Percentiles rank a stretch among this genome's conserved stretches.
Evolutionary conservation across 1,140 invertebrate species (phyloP).

Genomic region (Drosophila subpulchrella): DNA sequence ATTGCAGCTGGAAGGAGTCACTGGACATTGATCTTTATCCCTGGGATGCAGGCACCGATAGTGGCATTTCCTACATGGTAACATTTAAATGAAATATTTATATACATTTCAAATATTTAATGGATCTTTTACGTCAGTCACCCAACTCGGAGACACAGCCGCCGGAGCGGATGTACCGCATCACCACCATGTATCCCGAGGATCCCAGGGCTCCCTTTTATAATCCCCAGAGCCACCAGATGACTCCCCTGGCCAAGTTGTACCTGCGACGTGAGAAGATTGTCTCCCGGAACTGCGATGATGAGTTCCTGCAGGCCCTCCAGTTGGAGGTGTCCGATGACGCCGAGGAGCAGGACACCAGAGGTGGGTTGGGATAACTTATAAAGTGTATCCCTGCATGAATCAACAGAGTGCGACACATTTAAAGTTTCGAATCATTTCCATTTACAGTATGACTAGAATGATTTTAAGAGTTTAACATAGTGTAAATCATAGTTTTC

Average conservation of each 20-base stretch:
- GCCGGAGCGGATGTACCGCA: constrained; percentile 89
- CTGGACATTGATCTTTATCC: constrained; percentile 94
- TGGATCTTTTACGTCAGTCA: constrained; percentile 86
- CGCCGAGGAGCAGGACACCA: constrained; percentile 89
- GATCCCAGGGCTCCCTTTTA: constrained; percentile 97
- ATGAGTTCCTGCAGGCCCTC: constrained; percentile 87
- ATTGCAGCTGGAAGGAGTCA: constrained; percentile 94
- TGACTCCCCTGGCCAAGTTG: constrained; percentile 92
- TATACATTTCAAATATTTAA: background rate
- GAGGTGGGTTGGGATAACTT: constrained; percentile 86
- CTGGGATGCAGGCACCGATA: constrained; percentile 97
- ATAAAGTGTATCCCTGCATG: background rate
- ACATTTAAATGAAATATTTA: constrained; percentile 31
- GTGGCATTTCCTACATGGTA: constrained; percentile 96
- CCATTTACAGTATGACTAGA: too few species aligned
- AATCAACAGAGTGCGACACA: too few species aligned
- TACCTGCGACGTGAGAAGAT: constrained; percentile 90
- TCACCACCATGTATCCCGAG: constrained; percentile 94
- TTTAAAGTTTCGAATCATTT: too few species aligned
- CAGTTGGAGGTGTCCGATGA: constrained; percentile 89
- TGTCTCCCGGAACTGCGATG: constrained; percentile 90
- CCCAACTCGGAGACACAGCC: constrained; percentile 94
- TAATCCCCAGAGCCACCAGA: constrained; percentile 89
- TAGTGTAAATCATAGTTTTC: too few species aligned
- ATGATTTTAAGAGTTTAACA: too few species aligned